These are phyloP conservation scores for Herminia tarsipennalis DNA, from an alignment of 2,888 invertebrate species.

Conservation along the genomic window DNA sequence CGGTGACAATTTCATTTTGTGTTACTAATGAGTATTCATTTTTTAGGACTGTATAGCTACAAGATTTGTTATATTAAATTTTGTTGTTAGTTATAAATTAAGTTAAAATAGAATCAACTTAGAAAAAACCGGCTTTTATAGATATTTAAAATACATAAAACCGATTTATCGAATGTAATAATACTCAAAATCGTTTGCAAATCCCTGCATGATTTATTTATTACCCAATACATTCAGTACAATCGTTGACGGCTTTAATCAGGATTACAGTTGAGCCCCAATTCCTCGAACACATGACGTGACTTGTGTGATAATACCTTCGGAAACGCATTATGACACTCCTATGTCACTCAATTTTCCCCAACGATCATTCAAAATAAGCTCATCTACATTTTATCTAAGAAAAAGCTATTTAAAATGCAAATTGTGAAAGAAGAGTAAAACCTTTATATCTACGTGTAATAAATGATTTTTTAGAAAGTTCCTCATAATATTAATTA, in stretches of 20 bases:
- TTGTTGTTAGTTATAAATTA: not conserved
- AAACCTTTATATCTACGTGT: constrained; percentile 15
- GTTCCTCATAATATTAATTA: constrained; percentile 23
- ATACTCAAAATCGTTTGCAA: not conserved
- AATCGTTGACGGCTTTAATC: constrained; percentile 32
- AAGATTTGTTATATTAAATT: constrained; percentile 8
- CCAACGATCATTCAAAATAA: constrained; percentile 13
- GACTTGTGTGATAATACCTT: constrained; percentile 30
- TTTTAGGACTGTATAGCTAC: constrained; percentile 26
- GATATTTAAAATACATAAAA: not conserved
- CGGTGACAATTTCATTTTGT: constrained; percentile 17
- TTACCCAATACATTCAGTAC: constrained; percentile 9
- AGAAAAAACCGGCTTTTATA: not conserved
- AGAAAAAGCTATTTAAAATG: constrained; percentile 23
- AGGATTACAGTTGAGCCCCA: constrained; percentile 33
- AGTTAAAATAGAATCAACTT: not conserved
- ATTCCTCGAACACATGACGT: constrained; percentile 23
- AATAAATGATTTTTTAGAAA: constrained; percentile 21
- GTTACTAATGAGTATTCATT: constrained; percentile 32
- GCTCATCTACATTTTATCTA: constrained; percentile 25
- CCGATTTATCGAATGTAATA: not conserved
- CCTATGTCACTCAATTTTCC: constrained; percentile 24
- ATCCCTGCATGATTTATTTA: constrained; percentile 8
- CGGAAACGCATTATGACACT: constrained; percentile 39
- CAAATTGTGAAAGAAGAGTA: constrained; percentile 9